A percentile compares a stretch with the other conserved stretches of the same genome.
Conservation (phyloP, 2,888 invertebrate genomes). For the Leucophenga maculata region DNA sequence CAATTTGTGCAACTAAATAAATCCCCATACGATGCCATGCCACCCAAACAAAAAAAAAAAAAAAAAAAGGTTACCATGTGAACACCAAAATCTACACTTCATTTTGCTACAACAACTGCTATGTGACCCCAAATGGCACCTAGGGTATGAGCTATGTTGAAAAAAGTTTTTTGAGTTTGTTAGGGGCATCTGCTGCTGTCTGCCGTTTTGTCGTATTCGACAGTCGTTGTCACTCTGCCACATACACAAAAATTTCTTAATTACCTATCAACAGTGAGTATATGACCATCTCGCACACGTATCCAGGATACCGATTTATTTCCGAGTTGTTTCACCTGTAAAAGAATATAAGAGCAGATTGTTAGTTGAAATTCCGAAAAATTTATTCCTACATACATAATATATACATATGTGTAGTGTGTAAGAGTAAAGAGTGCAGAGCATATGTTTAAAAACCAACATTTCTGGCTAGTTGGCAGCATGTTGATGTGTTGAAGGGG, state of each 20-base stretch:
- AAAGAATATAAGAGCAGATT: conserved; percentile 34
- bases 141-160: too few relatives aligned
- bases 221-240: too few relatives aligned
- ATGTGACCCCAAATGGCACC: too few relatives aligned
- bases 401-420: background rate
- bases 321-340: conserved; percentile 86
- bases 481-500: too few relatives aligned
- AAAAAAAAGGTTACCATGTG: too few relatives aligned
- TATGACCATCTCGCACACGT: conserved; percentile 89
- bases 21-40: background rate
- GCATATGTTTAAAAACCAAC: background rate
- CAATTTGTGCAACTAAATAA: conserved; percentile 20
- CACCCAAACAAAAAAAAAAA: too few relatives aligned
- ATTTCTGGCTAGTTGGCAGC: background rate
- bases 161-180: too few relatives aligned
- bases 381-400: background rate
- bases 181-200: too few relatives aligned
- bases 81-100: too few relatives aligned
- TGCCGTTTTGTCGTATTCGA: too few relatives aligned
- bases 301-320: conserved; percentile 96
- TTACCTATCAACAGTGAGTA: conserved; percentile 90
- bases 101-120: too few relatives aligned
- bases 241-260: conserved; percentile 50
- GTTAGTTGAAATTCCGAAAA: background rate
- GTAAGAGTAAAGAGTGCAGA: conserved; percentile 6